Base-by-base conservation (phyloP, 2,113 vertebrate species). In the Donacobius atricapilla region DNA sequence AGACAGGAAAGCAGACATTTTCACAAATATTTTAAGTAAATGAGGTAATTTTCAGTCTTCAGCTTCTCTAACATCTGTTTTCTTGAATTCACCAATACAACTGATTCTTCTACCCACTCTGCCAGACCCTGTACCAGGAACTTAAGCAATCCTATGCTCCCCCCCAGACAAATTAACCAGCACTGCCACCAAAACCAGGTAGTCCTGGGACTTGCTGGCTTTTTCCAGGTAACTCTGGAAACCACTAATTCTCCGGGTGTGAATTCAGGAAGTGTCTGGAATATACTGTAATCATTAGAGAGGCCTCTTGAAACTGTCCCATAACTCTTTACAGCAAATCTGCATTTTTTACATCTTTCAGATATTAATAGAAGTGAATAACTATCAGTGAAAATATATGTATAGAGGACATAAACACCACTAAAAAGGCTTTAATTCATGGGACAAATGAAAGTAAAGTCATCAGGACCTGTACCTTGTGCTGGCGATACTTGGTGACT, bases 401-500 rank as follows among this genome's bases (percentile, higher is more conserved):
- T 39, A 92, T 25, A 60, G 33, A 92, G 78, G 71, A 95, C 69
- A 89, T 14, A 60, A 54, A 47, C 31, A 96, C 13, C 37, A 72
- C 89, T 86, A 89, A 65, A 83, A 63, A 86, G 58, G 30, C 64
- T 82, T 91, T 65, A 89, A 93, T 47, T 91, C 81, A 85, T 71
- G 65, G 94, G 90, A 78, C 75, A 54, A 33, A 90, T 48, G 93
- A 96, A 95, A 96, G 96, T 44, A 65, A 96, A 96, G 95, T 96
- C 96, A 83, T 90, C 15, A 71, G 91, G 97, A 97, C 96, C 87
- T 97, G 96, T 99, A 99, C 99, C 99, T 99, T 99, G 99, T 99
- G 98, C 99, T 99, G 98, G 98, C 99, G 97, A 98, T 97, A 97
- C 98, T 99, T 91, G 99, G 99, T 83, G 99, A 99, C 97, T 99